Base-by-base conservation (phyloP, 2,113 vertebrate genomes). In the Pedetes capensis region DNA sequence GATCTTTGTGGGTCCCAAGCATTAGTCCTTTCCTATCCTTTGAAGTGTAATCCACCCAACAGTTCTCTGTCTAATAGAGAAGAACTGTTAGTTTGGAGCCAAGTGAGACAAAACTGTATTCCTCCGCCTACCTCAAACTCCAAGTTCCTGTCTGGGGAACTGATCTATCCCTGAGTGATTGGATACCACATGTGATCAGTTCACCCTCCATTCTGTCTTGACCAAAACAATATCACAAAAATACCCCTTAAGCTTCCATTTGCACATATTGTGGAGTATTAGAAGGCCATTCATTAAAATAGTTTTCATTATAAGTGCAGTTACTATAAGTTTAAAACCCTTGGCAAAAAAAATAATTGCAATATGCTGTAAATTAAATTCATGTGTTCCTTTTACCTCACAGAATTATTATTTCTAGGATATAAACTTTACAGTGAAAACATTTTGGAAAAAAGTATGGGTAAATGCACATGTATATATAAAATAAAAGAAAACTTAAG, bases 361-460 rank as follows among this genome's bases (percentile, higher is more conserved):
- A 89, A 44, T 55, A 88, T 13, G 8, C 61, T 82, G 90, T 42
- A 69, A 47, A 76, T 76, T 72, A 87, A 91, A 95, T n/a, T 49
- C 27, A 66, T 55, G 42, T 47, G 14, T 91, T 87, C 59, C 78
- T 69, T 18, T 87, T 78, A 37, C 93, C 42, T 83, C 53, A 72
- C 64, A 74, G 39, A 92, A 47, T 53, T 66, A 22, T 79, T 91
- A 91, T 90, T 96, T 95, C 78, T 89, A 89, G 71, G 64, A 83
- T 0, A 88, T 89, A 55, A 96, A 64, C 6, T 83, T 80, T 47
- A 63, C 7, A 49, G 53, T 37, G 29, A 83, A 89, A 83, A 72
- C 32, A 8, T 59, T 89, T 64, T 81, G 34, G 25, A 20, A 90
- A 9, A 23, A 57, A 75, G 11, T 20, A 14, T 75, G 29, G 57